These are phyloP conservation scores for Dicentrarchus labrax DNA, from an alignment of 2,113 vertebrate genomes.

Conservation along the genomic window DNA sequence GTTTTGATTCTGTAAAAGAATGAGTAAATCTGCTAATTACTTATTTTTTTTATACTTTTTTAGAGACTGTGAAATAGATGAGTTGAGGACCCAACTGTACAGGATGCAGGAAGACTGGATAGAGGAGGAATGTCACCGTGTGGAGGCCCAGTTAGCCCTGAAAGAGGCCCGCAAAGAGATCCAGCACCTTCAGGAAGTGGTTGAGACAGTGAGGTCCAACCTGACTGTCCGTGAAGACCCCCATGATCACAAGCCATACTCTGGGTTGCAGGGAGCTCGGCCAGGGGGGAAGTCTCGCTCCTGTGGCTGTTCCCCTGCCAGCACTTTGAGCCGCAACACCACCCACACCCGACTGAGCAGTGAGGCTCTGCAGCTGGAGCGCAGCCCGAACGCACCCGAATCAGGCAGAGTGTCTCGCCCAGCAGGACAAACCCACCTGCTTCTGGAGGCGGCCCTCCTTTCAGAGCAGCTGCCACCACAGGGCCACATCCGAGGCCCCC, in stretches of 20 bases:
- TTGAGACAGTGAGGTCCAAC: slow-evolving; percentile 91
- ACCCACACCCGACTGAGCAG: slow-evolving; percentile 91
- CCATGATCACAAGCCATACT: slow-evolving; percentile 92
- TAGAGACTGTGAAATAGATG: slow-evolving; percentile 95
- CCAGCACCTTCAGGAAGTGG: slow-evolving; percentile 93
- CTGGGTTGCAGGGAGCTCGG: slow-evolving; percentile 84
- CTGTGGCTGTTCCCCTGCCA: slow-evolving; percentile 91
- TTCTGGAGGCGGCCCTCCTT: slow-evolving; percentile 87
- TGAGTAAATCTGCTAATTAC: background rate
- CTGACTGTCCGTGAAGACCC: slow-evolving; percentile 87
- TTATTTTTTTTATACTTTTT: background rate
- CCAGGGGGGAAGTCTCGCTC: slow-evolving; percentile 84
- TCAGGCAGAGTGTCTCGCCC: slow-evolving; percentile 76
- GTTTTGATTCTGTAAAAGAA: background rate
- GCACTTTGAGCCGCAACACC: slow-evolving; percentile 91
- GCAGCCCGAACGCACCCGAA: slow-evolving; percentile 77
- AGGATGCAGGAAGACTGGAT: slow-evolving; percentile 99
- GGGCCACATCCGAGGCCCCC: slow-evolving; percentile 63
- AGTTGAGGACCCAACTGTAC: slow-evolving; percentile 91
- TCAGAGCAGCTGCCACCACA: slow-evolving; percentile 77
- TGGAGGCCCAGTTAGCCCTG: slow-evolving; percentile 96
- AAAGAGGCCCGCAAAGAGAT: slow-evolving; percentile 97
- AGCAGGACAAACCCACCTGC: slow-evolving; percentile 85
- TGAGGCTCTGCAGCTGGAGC: slow-evolving; percentile 86
- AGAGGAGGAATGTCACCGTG: slow-evolving; percentile 96